These are phyloP conservation scores for Phymorhynchus buccinoides DNA, from an alignment of 1,140 invertebrate species.

Conservation along the genomic window DNA sequence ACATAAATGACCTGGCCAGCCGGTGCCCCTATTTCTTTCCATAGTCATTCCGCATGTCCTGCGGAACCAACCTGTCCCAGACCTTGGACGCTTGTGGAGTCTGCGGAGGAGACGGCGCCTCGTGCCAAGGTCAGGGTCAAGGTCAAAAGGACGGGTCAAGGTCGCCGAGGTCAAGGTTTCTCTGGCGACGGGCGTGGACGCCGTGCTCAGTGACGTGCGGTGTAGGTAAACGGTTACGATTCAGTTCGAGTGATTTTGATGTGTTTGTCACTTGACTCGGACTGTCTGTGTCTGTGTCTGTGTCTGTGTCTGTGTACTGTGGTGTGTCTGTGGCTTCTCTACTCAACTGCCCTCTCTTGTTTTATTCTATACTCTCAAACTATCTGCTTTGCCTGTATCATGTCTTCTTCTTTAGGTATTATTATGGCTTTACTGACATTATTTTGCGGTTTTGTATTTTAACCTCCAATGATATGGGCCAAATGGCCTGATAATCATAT, in stretches of 20 bases:
- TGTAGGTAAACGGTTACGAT: slow-evolving; percentile 30
- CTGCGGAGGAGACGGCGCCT: not conserved
- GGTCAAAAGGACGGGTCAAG: not conserved
- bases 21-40: too few relatives aligned
- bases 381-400: too few relatives aligned
- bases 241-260: not conserved
- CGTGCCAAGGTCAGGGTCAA: slow-evolving; percentile 6
- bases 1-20: too few relatives aligned
- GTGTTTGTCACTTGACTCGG: not conserved
- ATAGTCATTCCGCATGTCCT: too few relatives aligned
- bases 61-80: not conserved
- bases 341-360: too few relatives aligned
- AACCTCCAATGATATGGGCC: too few relatives aligned
- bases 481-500: too few relatives aligned
- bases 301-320: not conserved
- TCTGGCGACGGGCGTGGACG: slow-evolving; percentile 20
- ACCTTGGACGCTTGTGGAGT: not conserved
- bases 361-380: too few relatives aligned
- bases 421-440: too few relatives aligned
- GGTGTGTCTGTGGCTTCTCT: too few relatives aligned
- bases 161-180: slow-evolving; percentile 1
- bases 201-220: slow-evolving; percentile 29
- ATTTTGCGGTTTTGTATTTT: too few relatives aligned
- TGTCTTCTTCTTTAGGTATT: too few relatives aligned
- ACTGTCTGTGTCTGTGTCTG: not conserved